Base-by-base conservation (phyloP, 2,888 invertebrate species). In the Sycophila texana region DNA sequence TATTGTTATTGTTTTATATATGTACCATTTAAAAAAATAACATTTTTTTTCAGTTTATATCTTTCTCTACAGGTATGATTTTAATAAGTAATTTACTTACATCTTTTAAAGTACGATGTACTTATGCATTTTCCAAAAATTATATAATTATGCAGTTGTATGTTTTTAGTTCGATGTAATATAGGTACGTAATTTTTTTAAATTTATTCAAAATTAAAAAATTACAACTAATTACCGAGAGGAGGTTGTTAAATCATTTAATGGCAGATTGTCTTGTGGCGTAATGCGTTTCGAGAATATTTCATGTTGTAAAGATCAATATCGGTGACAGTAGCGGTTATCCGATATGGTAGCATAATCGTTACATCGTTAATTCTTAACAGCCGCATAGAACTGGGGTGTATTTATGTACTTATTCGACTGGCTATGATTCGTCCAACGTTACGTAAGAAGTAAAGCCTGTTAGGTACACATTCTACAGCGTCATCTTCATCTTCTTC, bases 351-450 rank as follows among this genome's bases (percentile, higher is more conserved):
- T 85, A 85, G 86, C 86, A 88, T 88, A 89, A 89, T 88, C 89
- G 88, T 89, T 89, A 86, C 84, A 86, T 87, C 88, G 88, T 89
- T 89, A 88, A 87, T 84, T 86, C 86, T 86, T 88, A 89, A 88
- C 87, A 87, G 83, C 84, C 79, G 80, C 85, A 83, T 86, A 85
- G 39, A 86, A 83, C 53, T 22, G 68, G 10, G 39, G 16, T 22
- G 16, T 63, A 63, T 18, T 26, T 22, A 22, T 63, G 16, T 63
- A 20, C n/a, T 26, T 26, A 39, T 39, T 73, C 58, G 5, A 16
- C 58, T 60, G 60, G 30, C 53, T 61, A 57, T 57, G 22, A 14
- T 63, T 63, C 63, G 67, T 22, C 22, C 55, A 53, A n/a, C 39
- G n/a, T 22, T 39, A 10, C 39, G 7, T 39, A 39, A 39, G 63